Evolutionary conservation across 2,888 invertebrate species (phyloP), one percentile per base, ranked within the genome.

Genomic region (Leucophenga montana): DNA sequence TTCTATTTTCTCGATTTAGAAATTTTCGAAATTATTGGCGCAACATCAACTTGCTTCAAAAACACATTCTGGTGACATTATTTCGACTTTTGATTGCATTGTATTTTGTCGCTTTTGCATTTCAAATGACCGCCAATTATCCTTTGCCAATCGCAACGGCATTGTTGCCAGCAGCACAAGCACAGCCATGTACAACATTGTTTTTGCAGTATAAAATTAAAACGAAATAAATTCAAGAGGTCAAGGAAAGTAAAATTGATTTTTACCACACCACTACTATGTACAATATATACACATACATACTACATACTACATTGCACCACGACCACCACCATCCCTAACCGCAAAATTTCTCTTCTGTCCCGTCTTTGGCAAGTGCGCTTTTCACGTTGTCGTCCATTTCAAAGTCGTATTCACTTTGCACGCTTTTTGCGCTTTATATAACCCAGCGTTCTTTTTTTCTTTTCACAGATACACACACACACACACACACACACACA

Each of bases 61-160:
- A 11, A 18, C 13, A 27, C 31, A 57, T 57, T 44, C 44, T 50
- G 46, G 72, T 83, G 85, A 83, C 84, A 84, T 79, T 83, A 80
- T 84, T 82, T 83, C 76, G 78, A 79, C 81, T 78, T 79, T 78
- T 83, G 73, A 76, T 76, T 73, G 73, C 75, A 76, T 75, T 76
- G 67, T 57, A 68, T 61, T 74, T 74, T 74, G 71, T 75, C 73
- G 70, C 72, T 76, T 77, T 73, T 78, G 78, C 76, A 79, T 83
- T 84, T 81, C 77, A 75, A 78, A 84, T 85, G 85, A 85, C 85
- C 85, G 78, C 79, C 85, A 85, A 84, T 86, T 85, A 85, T 85
- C 86, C 86, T 85, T 86, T 85, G 81, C 75, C 72, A 77, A 76
- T 74, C 66, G 65, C 1, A 64, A 31, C 62, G 13, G 3, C 18